Conservation (phyloP, 1,140 invertebrate species). For the Ruditapes philippinarum region DNA sequence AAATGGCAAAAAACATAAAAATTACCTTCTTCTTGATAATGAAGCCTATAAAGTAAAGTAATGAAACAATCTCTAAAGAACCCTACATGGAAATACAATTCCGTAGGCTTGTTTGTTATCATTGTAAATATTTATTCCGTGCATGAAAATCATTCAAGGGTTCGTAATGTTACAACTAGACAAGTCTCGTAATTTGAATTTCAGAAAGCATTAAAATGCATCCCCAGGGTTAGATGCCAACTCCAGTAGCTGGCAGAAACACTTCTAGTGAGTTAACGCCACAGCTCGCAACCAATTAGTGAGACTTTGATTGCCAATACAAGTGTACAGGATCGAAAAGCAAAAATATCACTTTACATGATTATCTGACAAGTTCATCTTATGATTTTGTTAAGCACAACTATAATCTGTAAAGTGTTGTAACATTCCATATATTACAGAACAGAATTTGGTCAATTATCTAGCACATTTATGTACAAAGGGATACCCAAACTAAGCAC, state of each 20-base stretch:
- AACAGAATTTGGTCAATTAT: neutral
- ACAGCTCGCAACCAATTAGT: neutral
- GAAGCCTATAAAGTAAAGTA: too few relatives aligned
- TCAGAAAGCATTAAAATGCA: neutral
- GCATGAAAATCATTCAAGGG: neutral
- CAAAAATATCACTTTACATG: too few relatives aligned
- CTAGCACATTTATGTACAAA: neutral
- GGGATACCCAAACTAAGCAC: neutral
- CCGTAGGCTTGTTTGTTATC: neutral
- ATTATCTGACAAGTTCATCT: too few relatives aligned
- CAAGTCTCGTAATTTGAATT: neutral
- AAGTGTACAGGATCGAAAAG: neutral
- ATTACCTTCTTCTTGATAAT: too few relatives aligned
- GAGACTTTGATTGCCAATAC: neutral
- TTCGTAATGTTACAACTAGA: neutral
- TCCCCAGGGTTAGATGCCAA: too few relatives aligned
- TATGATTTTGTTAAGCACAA: too few relatives aligned
- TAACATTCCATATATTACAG: too few relatives aligned
- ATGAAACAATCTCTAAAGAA: neutral
- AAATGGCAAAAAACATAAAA: conserved; percentile 28
- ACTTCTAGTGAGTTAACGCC: neutral
- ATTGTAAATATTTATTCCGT: neutral
- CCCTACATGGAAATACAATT: neutral
- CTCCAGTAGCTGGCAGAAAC: neutral
- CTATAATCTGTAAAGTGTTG: too few relatives aligned